Evolutionary conservation across 2,888 invertebrate species (phyloP).

Genomic region (Quadriops clusia): DNA sequence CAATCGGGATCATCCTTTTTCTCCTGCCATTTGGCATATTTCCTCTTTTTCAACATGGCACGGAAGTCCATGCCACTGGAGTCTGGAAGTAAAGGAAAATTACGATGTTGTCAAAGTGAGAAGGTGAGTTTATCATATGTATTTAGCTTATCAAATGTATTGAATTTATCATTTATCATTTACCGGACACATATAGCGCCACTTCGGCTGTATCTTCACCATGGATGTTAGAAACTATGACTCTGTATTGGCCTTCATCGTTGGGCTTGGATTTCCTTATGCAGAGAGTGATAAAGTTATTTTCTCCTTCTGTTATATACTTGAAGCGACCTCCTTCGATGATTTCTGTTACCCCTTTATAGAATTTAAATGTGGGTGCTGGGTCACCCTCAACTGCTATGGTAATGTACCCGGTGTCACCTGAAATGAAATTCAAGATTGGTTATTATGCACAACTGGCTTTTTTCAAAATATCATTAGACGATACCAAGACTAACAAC

Average conservation of each 20-base stretch:
- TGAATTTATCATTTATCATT: constrained; percentile 6
- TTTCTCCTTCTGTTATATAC: constrained; percentile 87
- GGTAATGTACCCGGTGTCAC: constrained; percentile 85
- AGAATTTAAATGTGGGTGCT: constrained; percentile 89
- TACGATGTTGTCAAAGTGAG: constrained; percentile 3
- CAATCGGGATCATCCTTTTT: constrained; percentile 87
- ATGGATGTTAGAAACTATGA: constrained; percentile 84
- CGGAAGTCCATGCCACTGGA: constrained; percentile 98
- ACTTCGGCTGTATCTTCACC: constrained; percentile 95
- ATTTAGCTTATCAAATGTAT: not conserved
- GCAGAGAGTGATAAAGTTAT: constrained; percentile 83
- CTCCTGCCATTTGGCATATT: constrained; percentile 87
- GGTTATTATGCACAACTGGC: no score
- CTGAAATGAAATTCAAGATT: no score
- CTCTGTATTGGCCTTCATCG: constrained; percentile 93
- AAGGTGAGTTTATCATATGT: not conserved
- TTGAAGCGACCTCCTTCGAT: constrained; percentile 93
- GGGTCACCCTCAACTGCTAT: constrained; percentile 91
- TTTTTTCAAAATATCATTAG: no score
- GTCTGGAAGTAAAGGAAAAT: constrained; percentile 42
- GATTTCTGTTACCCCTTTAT: constrained; percentile 86
- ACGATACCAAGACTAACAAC: no score
- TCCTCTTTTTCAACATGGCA: constrained; percentile 92
- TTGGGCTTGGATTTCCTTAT: constrained; percentile 93
- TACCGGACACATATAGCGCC: constrained; percentile 92